Base-by-base conservation (phyloP, 2,888 invertebrate genomes). In the Andrena praecox region DNA sequence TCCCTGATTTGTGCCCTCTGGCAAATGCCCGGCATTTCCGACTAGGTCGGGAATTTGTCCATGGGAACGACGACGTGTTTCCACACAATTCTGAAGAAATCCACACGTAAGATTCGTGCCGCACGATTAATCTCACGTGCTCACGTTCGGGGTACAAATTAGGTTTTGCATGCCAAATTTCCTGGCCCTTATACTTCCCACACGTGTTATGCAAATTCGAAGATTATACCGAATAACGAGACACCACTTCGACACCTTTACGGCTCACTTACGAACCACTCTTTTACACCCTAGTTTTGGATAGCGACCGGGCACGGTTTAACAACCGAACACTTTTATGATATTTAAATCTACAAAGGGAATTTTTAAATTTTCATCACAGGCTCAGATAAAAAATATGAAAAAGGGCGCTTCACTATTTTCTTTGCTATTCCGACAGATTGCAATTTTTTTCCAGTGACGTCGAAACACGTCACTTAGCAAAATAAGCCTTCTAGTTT, bases 1-100 rank as follows among this genome's bases (percentile, higher is more conserved):
- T 90, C 89, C 89, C 84, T 90, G 92, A 92, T 92, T 92, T 91
- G 92, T 92, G 88, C 90, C 90, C 89, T 88, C 88, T 81, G 87
- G 89, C 84, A 79, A 91, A 88, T 88, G 87, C 84, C 85, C 85
- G 86, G 89, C 90, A 90, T 91, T 91, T 87, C 88, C 89, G 85
- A 90, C 88, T 86, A 86, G 85, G 79, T 76, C 78, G 78, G 74
- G 80, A 87, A 88, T 85, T 88, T 77, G 70, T 70, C 80, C 68
- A 52, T 54, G 73, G 42, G 42, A 70, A 76, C 73, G 71, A 29
- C 82, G 54, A 66, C 60, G 69, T 56, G 76, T 74, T 71, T 42
- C 59, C 71, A 6, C 76, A 16, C 2, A 12, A 62, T 60, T 56
- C 42, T 72, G 60, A 82, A 82, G 85, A 85, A 80, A 80, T 82